phyloP scores from a whole-genome alignment of 1,140 invertebrate species.

The Cyclina sinensis region DNA sequence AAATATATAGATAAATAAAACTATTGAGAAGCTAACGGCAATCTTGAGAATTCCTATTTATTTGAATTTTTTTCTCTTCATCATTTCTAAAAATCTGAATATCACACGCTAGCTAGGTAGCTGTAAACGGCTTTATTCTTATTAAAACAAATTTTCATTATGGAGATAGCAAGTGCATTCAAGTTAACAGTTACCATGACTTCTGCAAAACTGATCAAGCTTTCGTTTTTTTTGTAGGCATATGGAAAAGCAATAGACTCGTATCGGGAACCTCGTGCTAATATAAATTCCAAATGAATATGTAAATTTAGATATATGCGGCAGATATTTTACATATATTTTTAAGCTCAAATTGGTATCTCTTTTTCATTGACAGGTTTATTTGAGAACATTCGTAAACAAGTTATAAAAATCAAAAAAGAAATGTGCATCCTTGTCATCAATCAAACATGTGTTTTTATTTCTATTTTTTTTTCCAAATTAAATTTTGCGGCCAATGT shows the following conservation, averaged over 20 bases:
- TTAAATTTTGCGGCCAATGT: too few relatives aligned
- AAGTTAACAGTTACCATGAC: background rate
- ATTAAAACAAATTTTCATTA: too few relatives aligned
- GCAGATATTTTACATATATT: conserved; percentile 10
- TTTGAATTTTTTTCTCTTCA: too few relatives aligned
- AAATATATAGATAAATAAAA: too few relatives aligned
- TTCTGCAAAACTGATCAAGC: conserved; percentile 6
- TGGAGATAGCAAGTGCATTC: background rate
- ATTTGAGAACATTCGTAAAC: conserved; percentile 6
- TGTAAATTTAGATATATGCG: conserved; percentile 17
- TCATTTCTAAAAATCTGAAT: too few relatives aligned
- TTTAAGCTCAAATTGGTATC: background rate
- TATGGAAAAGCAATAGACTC: conserved; percentile 1
- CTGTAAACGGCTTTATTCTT: too few relatives aligned
- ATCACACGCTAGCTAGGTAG: too few relatives aligned
- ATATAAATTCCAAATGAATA: conserved; percentile 38
- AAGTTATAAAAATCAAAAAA: background rate
- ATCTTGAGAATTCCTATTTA: too few relatives aligned
- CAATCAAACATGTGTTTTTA: background rate
- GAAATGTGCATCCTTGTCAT: background rate
- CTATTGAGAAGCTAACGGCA: too few relatives aligned
- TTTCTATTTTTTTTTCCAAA: too few relatives aligned
- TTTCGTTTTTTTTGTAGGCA: background rate
- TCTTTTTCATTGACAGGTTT: conserved; percentile 17
- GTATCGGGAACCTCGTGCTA: background rate